A percentile compares a stretch with the other conserved stretches of the same genome.
These are phyloP conservation scores for Drosophila meridiana DNA, from an alignment of 2,888 invertebrate genomes.

Conservation along the genomic window DNA sequence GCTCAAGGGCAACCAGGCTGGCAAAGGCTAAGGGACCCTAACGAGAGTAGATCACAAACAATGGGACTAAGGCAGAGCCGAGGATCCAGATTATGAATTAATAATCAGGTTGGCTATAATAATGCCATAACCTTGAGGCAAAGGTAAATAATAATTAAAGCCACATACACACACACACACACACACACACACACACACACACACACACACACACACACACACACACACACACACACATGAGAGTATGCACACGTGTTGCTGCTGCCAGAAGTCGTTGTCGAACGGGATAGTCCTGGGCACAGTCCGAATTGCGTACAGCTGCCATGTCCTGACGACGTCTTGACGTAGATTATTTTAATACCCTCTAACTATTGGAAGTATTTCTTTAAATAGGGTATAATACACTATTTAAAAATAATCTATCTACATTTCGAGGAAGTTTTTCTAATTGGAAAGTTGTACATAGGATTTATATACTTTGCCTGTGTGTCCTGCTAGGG, in stretches of 20 bases:
- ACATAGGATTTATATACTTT: too few relatives aligned
- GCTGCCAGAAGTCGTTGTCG: conserved; percentile 28
- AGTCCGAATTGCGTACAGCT: conserved; percentile 57
- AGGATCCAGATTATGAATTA: conserved; percentile 68
- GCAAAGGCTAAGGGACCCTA: conserved; percentile 24
- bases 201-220: too few relatives aligned
- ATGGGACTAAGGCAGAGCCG: conserved; percentile 22
- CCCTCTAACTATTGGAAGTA: background rate
- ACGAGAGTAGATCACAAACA: conserved; percentile 59
- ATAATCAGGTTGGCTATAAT: conserved; percentile 71
- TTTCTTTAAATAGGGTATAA: background rate
- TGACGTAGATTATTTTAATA: conserved; percentile 32
- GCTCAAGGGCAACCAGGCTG: conserved; percentile 65
- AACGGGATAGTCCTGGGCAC: conserved; percentile 37
- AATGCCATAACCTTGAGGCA: conserved; percentile 73
- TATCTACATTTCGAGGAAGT: too few relatives aligned
- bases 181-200: conserved; percentile 26
- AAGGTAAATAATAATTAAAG: conserved; percentile 79
- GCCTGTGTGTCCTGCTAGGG: too few relatives aligned
- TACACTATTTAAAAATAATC: background rate
- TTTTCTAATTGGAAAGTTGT: too few relatives aligned
- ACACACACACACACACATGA: conserved; percentile 32
- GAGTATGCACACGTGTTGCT: conserved; percentile 77
- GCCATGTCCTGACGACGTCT: conserved; percentile 36
- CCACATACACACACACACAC: conserved; percentile 24